These are phyloP conservation scores for Blastomussa wellsi DNA, from an alignment of 92 coral and sea anemone genomes.

Conservation along the genomic window DNA sequence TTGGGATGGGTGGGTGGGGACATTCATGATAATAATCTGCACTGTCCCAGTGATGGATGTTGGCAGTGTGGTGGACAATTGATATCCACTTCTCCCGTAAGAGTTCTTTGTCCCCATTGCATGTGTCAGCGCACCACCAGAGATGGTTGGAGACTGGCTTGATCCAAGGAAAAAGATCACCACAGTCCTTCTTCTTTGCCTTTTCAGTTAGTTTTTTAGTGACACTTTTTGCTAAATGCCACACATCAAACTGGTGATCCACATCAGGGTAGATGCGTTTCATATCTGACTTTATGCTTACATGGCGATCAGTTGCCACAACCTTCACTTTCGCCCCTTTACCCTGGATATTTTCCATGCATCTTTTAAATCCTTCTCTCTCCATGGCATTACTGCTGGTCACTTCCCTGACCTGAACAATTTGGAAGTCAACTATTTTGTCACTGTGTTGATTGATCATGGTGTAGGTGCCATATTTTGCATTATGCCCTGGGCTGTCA, in stretches of 20 bases:
- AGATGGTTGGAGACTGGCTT: conserved; percentile 56
- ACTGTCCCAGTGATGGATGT: conserved; percentile 34
- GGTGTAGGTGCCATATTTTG: too few species aligned
- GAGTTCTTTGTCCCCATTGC: conserved; percentile 39
- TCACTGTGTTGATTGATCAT: too few species aligned
- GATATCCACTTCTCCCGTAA: conserved; percentile 49
- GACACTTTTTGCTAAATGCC: conserved; percentile 57
- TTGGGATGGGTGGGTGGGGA: conserved; percentile 26
- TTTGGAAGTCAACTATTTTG: too few species aligned
- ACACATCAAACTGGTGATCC: conserved; percentile 59
- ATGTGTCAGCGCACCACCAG: conserved; percentile 55
- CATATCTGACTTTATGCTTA: conserved; percentile 42
- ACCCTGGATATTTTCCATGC: conserved; percentile 31
- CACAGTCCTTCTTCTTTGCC: conserved; percentile 52
- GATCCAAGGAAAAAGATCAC: conserved; percentile 50
- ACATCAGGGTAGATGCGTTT: conserved; percentile 27
- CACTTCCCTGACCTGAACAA: conserved; percentile 47
- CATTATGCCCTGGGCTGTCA: too few species aligned
- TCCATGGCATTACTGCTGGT: too few species aligned
- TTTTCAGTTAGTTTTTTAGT: conserved; percentile 52
- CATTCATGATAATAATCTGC: conserved; percentile 29
- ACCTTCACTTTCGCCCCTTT: conserved; percentile 30
- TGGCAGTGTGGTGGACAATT: conserved; percentile 29
- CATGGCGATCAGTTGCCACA: conserved; percentile 49
- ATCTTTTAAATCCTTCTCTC: conserved; percentile 38